Conservation (phyloP, 2,797 vertebrate species). For the Halcyon leucocephala region DNA sequence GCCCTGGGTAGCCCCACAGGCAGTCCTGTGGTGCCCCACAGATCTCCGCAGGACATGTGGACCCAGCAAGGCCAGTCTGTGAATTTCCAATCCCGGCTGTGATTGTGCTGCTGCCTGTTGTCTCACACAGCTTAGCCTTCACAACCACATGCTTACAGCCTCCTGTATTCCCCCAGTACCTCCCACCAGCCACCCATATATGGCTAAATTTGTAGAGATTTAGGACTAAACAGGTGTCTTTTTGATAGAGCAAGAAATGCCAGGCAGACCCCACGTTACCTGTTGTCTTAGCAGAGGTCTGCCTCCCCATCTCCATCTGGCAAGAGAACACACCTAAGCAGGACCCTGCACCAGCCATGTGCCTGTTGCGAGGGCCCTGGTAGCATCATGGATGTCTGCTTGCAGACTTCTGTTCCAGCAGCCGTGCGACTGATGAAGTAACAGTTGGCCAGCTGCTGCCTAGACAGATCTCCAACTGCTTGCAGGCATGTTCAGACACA, state of each 20-base stretch:
- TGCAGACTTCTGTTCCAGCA: background rate
- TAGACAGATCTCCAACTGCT: background rate
- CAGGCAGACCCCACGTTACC: background rate
- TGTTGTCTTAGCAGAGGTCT: background rate
- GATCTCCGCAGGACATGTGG: background rate
- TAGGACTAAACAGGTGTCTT: background rate
- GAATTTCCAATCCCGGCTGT: background rate
- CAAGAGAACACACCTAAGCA: background rate
- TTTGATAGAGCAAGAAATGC: background rate
- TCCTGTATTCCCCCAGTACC: background rate
- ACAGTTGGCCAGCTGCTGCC: background rate
- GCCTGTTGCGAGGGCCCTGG: rapidly evolving
- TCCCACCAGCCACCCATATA: background rate
- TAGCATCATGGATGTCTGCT: background rate
- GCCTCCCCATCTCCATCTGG: background rate
- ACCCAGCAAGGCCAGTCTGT: background rate
- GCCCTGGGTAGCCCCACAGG: background rate
- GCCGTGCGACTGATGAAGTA: background rate
- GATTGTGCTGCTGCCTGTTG: background rate
- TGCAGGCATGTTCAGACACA: background rate
- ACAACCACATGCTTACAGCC: rapidly evolving
- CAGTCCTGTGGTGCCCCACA: rapidly evolving
- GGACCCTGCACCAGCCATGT: background rate
- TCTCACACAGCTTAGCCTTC: background rate
- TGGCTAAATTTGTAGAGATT: background rate